Conservation (phyloP, 2,113 vertebrate species). For the Strix aluco region DNA sequence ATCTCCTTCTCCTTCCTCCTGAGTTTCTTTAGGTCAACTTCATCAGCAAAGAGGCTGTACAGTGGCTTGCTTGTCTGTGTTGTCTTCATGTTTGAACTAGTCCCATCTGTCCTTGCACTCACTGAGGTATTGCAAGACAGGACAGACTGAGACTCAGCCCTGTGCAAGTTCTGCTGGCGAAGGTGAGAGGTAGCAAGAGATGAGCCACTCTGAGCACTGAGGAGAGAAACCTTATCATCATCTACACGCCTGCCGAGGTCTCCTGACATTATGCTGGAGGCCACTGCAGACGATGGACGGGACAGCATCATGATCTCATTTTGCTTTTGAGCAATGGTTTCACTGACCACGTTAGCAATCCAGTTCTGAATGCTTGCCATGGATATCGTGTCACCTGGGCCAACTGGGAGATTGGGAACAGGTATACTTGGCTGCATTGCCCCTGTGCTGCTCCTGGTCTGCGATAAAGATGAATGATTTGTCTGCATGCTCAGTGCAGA, state of each 20-base stretch:
- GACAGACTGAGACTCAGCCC: slow-evolving; percentile 68
- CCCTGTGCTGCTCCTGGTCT: slow-evolving; percentile 52
- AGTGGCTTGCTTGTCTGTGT: slow-evolving; percentile 88
- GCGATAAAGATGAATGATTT: slow-evolving; percentile 79
- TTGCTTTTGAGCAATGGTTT: slow-evolving; percentile 93
- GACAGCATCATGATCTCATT: slow-evolving; percentile 81
- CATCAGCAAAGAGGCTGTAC: slow-evolving; percentile 91
- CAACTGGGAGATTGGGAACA: slow-evolving; percentile 75
- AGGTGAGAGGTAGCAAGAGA: slow-evolving; percentile 66
- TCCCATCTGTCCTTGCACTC: slow-evolving; percentile 31
- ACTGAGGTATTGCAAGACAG: slow-evolving; percentile 67
- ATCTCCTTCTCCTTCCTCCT: slow-evolving; percentile 87
- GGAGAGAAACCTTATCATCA: slow-evolving; percentile 81
- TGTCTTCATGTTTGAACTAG: slow-evolving; percentile 68
- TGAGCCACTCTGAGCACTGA: slow-evolving; percentile 76
- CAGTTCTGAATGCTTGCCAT: slow-evolving; percentile 93
- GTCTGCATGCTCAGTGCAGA: slow-evolving; percentile 83
- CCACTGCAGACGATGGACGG: slow-evolving; percentile 70
- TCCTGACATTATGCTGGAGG: slow-evolving; percentile 56
- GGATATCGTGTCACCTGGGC: slow-evolving; percentile 86
- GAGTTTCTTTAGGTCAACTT: slow-evolving; percentile 86
- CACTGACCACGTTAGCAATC: slow-evolving; percentile 91
- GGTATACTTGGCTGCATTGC: slow-evolving; percentile 51
- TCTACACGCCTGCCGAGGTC: slow-evolving; percentile 63
- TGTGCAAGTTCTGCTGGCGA: slow-evolving; percentile 20